These are phyloP conservation scores for Zaprionus ghesquierei DNA, from an alignment of 1,140 invertebrate species.

Conservation along the genomic window DNA sequence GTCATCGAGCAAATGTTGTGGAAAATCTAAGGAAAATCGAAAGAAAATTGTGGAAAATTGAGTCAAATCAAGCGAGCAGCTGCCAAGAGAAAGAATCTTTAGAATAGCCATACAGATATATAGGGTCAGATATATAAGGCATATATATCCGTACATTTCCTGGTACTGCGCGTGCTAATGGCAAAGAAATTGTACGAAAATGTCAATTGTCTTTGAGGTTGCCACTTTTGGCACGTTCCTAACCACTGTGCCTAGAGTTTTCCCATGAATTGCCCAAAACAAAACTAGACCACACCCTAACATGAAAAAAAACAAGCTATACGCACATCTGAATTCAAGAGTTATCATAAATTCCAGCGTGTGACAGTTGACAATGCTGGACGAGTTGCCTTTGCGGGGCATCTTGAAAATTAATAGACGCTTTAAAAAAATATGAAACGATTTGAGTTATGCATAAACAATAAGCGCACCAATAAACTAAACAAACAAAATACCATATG, in stretches of 20 bases:
- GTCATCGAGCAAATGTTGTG: slow-evolving; percentile 50
- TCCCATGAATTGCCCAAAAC: neutral
- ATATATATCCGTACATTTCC: neutral
- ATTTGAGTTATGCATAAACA: slow-evolving; percentile 45
- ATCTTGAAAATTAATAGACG: slow-evolving; percentile 70
- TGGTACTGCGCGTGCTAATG: slow-evolving; percentile 47
- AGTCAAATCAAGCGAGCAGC: slow-evolving; percentile 34
- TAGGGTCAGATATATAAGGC: neutral
- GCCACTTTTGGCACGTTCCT: slow-evolving; percentile 43
- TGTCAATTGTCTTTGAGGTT: slow-evolving; percentile 21
- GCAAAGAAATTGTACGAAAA: slow-evolving; percentile 9
- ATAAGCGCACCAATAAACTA: slow-evolving; percentile 8
- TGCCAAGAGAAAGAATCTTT: slow-evolving; percentile 8
- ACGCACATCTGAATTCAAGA: slow-evolving; percentile 39
- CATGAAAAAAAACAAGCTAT: slow-evolving; percentile 26
- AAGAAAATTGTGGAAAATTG: neutral
- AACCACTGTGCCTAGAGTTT: neutral
- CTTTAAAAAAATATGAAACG: slow-evolving; percentile 29
- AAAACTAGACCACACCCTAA: slow-evolving; percentile 49
- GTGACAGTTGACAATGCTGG: slow-evolving; percentile 54
- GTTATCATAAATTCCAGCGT: slow-evolving; percentile 61
- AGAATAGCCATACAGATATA: neutral
- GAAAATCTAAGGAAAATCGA: slow-evolving; percentile 52
- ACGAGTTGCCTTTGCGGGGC: slow-evolving; percentile 34
- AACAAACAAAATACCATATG: neutral